Base-by-base conservation (phyloP, 2,113 vertebrate genomes). In the Tetrax tetrax region DNA sequence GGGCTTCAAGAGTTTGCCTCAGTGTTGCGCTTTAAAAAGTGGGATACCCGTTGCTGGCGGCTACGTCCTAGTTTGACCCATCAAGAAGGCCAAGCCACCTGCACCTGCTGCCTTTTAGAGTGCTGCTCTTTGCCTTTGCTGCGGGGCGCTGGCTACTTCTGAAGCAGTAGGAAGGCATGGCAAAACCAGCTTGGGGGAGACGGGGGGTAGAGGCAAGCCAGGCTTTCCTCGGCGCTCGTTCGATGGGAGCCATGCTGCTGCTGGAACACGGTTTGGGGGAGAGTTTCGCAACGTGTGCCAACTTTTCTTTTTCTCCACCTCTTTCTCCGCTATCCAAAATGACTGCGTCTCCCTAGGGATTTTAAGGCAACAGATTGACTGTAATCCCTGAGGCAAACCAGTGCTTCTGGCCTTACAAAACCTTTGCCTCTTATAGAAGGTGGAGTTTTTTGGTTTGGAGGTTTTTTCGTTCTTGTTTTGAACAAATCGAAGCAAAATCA, bases 1-100 rank as follows among this genome's bases (percentile, higher is more conserved):
- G 12, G 69, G 17, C 90, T 89, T 93, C 94, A 88, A 95, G 95
- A 75, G 60, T 89, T 95, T 87, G 76, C 75, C 76, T 84, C 63
- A 63, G 56, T 59, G 50, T 51, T 14, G 60, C 53, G 17, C 95
- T 95, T 95, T 66, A 25, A 38, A 64, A 92, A 74, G 76, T 43
- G 50, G 54, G 74, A 54, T 78, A 35, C 63, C 47, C 69, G 1
- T 71, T 53, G 90, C 79, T 53, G 82, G 51, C 2, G n/a, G 81
- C 84, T 76, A 68, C 12, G 1, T 3, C 41, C 72, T 74, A 51
- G 79, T 70, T 21, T 5, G 70, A 50, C 10, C 2, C 74, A 13
- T 65, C 45, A 13, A 85, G 86, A 61, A 89, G 90, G 88, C 83
- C 72, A 64, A 96, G 81, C 90, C 89, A 57, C 94, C 76, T 45